Percentiles rank a stretch among this genome's conserved stretches.
phyloP scores from a whole-genome alignment of 2,113 vertebrate genomes.

The Murina feae region DNA sequence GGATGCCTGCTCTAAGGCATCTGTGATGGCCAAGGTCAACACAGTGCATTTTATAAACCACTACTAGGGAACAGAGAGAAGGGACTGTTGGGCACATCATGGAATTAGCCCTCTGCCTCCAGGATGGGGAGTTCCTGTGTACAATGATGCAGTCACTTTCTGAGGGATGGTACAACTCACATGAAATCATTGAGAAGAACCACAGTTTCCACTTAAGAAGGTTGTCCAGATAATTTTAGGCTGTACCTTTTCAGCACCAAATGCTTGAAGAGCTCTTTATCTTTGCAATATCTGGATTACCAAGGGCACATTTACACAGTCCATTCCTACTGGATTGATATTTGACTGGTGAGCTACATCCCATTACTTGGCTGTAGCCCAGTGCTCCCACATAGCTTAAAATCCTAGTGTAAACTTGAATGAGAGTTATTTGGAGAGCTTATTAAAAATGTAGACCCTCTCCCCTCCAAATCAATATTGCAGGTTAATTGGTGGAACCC shows the following conservation, averaged over 20 bases:
- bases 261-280: background rate
- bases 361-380: background rate
- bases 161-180: background rate
- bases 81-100: background rate
- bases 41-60: slow-evolving; percentile 16
- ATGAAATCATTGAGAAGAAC: background rate
- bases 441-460: background rate
- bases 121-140: background rate
- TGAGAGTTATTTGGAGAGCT: background rate
- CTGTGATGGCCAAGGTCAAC: slow-evolving; percentile 19
- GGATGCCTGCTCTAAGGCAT: slow-evolving; percentile 30
- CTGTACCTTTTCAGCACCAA: background rate
- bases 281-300: background rate
- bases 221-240: background rate
- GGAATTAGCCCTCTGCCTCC: background rate
- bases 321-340: background rate
- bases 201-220: background rate
- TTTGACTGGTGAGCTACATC: background rate
- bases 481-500: background rate
- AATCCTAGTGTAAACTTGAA: background rate
- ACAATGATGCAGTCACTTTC: background rate
- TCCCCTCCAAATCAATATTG: background rate
- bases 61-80: slow-evolving; percentile 24
- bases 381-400: background rate
- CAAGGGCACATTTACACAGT: background rate